Base-by-base conservation (phyloP, 2,888 invertebrate species). In the Piscicola geometra region DNA sequence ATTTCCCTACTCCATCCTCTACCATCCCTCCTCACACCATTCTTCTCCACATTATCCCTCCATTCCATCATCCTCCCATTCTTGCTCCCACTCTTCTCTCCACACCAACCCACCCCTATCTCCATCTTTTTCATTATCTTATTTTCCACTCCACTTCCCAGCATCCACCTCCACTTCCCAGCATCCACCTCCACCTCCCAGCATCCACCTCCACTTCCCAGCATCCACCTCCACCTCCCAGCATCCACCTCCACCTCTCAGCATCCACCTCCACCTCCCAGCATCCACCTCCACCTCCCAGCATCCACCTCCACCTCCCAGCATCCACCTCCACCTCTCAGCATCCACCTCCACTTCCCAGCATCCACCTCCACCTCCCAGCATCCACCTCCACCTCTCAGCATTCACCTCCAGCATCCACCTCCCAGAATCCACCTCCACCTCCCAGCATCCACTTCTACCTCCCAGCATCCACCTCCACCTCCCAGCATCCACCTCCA, bases 401-500 rank as follows among this genome's bases (percentile, higher is more conserved):
- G 52, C 25, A 30, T 67, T 69, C 5, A 69, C 69, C 21, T 18
- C n/a, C 3, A 18, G 60, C 15, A 5, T 5, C n/a, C 60, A 56
- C 81, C 88, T 94, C 83, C 98, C 98, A 60, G 97, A 98, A 88
- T 97, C 95, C 92, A n/a, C n/a, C n/a, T n/a, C n/a, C n/a, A n/a
- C n/a, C n/a, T n/a, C n/a, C 5, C 25, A 56, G 60, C 60, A 56
- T 56, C 9, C 60, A 56, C 30, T 36, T 76, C 50, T 47, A 64
- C 21, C 66, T 69, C 0, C 50, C 64, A 21, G 52, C 25, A 30
- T 67, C 74, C 5, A 69, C 69, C 21, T 18, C n/a, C n/a, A n/a
- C n/a, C n/a, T n/a, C n/a, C 5, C 25, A 56, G 60, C 60, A 56
- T 56, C 9, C 60, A 56, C 30, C 56, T 76, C 50, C 66, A 64